A percentile compares a stretch with the other conserved stretches of the same genome.
Evolutionary conservation across 2,797 vertebrate genomes (phyloP).

Genomic region (Rhincodon typus): DNA sequence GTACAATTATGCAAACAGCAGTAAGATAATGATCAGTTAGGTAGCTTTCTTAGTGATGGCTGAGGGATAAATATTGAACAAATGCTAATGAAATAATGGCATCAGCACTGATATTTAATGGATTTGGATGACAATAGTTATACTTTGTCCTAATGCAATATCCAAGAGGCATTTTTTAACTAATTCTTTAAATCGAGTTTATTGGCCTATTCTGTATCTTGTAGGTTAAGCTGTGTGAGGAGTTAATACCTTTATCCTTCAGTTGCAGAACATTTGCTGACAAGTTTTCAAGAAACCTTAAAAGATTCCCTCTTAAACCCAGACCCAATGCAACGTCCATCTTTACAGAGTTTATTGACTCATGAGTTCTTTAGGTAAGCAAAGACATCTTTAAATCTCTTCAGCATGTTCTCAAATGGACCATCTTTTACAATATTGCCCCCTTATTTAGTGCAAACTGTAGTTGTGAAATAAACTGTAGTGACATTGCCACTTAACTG

Average conservation of each 20-base stretch:
- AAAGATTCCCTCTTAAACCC: slow-evolving; percentile 68
- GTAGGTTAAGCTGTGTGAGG: neutral
- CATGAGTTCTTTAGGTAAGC: slow-evolving; percentile 88
- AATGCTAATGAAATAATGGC: neutral
- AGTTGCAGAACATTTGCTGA: slow-evolving; percentile 38
- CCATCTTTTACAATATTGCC: no score
- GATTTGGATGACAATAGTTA: neutral
- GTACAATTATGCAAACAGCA: neutral
- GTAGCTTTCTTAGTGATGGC: neutral
- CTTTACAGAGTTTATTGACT: slow-evolving; percentile 70
- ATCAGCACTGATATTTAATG: neutral
- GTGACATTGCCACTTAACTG: no score
- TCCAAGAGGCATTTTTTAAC: neutral
- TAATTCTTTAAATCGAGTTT: neutral
- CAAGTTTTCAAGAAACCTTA: slow-evolving; percentile 73
- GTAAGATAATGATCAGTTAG: neutral
- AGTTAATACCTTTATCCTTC: neutral
- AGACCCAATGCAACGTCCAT: slow-evolving; percentile 65
- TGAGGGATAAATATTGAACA: neutral
- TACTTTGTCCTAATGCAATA: neutral
- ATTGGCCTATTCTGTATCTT: neutral
- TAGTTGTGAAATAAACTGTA: neutral
- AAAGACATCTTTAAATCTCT: neutral
- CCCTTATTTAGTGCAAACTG: slow-evolving; percentile 10
- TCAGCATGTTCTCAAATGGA: no score